Evolutionary conservation across 1,140 invertebrate species (phyloP), one percentile per base, ranked within the genome.

Genomic region (Mactra quadrangularis): DNA sequence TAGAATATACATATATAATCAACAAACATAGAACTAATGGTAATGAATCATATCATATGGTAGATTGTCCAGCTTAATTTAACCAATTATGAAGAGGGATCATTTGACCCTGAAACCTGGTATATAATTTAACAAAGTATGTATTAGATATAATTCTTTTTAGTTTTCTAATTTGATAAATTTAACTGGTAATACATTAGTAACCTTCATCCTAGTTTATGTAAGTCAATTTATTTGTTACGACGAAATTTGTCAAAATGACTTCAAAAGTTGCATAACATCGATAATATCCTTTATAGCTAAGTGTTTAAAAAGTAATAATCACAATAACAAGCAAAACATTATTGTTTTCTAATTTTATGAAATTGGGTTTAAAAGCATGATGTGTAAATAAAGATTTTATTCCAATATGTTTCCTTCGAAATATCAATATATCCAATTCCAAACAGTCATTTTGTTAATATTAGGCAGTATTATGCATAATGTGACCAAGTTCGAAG

Each of bases 21-120:
- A n/a, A n/a, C n/a, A n/a, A n/a, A n/a, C n/a, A n/a, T n/a, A n/a
- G n/a, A n/a, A n/a, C n/a, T n/a, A n/a, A n/a, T n/a, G n/a, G n/a
- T n/a, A n/a, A n/a, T n/a, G n/a, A n/a, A n/a, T n/a, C n/a, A n/a
- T n/a, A n/a, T n/a, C n/a, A n/a, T n/a, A n/a, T n/a, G n/a, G n/a
- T n/a, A n/a, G n/a, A n/a, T n/a, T n/a, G n/a, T n/a, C n/a, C n/a
- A n/a, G n/a, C 57, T 60, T 60, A 19, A 60, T 60, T 60, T 60
- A 60, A 1, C 57, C 57, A 60, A 17, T 60, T 60, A 35, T 60
- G 57, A 1, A 60, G 15, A 17, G 57, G 57, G 15, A 60, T 60
- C 57, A 60, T 60, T 19, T 9, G 13, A 33, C 57, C 57, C n/a
- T 60, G 57, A 17, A 19, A 19, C n/a, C 22, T 33, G 4, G 57